Conservation (phyloP, 2,113 vertebrate genomes). For the Ploceus nigricollis region DNA sequence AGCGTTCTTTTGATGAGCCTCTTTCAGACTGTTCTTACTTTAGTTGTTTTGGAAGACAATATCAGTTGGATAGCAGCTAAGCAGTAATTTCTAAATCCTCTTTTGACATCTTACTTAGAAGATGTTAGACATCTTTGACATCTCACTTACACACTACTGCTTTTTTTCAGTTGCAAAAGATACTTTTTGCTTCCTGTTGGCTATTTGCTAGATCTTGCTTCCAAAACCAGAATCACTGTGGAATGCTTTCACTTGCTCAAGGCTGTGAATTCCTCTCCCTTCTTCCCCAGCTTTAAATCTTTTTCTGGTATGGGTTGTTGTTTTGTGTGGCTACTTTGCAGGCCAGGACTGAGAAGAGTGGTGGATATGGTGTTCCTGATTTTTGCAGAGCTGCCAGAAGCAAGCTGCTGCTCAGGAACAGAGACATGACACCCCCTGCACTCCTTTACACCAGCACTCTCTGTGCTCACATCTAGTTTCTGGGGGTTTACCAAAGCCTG, state of each 20-base stretch:
- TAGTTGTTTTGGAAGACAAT: not conserved
- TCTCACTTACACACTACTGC: not conserved
- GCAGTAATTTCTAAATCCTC: not conserved
- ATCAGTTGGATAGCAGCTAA: not conserved
- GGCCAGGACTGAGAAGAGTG: not conserved
- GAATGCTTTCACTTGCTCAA: not conserved
- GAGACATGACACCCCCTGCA: not conserved
- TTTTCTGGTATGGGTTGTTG: not conserved
- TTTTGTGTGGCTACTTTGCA: not conserved
- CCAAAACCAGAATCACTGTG: not conserved
- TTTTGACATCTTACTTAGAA: not conserved
- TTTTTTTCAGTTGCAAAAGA: not conserved
- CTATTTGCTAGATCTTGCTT: not conserved
- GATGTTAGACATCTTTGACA: not conserved
- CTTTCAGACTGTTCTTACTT: not conserved
- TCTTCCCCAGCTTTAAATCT: not conserved
- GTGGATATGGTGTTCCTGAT: not conserved
- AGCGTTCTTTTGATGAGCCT: not conserved
- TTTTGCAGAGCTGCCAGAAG: not conserved
- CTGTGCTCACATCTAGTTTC: not conserved
- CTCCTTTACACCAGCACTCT: not conserved
- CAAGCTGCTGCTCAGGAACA: not conserved
- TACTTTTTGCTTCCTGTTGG: not conserved
- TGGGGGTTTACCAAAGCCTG: not conserved
- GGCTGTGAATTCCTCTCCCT: not conserved